phyloP scores from a whole-genome alignment of 2,113 vertebrate genomes.

The Nicator chloris region DNA sequence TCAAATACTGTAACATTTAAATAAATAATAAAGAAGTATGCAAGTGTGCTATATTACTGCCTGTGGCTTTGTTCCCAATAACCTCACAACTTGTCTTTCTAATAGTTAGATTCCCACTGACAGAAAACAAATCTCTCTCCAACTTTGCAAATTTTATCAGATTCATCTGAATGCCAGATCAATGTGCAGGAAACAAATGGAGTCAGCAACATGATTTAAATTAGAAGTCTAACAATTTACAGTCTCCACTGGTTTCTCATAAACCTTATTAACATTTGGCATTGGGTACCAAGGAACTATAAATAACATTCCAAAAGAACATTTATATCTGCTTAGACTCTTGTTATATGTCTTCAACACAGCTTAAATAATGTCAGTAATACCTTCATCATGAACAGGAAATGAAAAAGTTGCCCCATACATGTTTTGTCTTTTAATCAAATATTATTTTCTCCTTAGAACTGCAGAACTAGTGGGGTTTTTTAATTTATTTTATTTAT shows the following conservation, averaged over 20 bases:
- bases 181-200: constrained; percentile 67
- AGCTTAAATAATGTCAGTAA: constrained; percentile 65
- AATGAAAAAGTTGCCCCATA: constrained; percentile 72
- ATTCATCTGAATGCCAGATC: constrained; percentile 67
- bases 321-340: constrained; percentile 70
- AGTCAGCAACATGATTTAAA: constrained; percentile 67
- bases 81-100: constrained; percentile 42
- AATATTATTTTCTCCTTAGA: constrained; percentile 66
- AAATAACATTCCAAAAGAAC: constrained; percentile 67
- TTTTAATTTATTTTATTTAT: constrained; percentile 52
- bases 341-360: constrained; percentile 52
- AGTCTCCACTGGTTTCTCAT: constrained; percentile 67
- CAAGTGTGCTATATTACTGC: constrained; percentile 38
- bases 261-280: constrained; percentile 73
- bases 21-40: constrained; percentile 44
- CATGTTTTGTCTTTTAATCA: constrained; percentile 70
- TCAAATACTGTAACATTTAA: constrained; percentile 37
- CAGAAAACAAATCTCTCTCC: constrained; percentile 66
- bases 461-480: neutral
- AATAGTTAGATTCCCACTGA: constrained; percentile 50
- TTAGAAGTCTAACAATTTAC: constrained; percentile 65
- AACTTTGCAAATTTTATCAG: constrained; percentile 68
- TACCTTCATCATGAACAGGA: constrained; percentile 72
- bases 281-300: constrained; percentile 65
- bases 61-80: constrained; percentile 62